These are phyloP conservation scores for Amitus sp. DNA, from an alignment of 2,888 invertebrate species.

Conservation along the genomic window DNA sequence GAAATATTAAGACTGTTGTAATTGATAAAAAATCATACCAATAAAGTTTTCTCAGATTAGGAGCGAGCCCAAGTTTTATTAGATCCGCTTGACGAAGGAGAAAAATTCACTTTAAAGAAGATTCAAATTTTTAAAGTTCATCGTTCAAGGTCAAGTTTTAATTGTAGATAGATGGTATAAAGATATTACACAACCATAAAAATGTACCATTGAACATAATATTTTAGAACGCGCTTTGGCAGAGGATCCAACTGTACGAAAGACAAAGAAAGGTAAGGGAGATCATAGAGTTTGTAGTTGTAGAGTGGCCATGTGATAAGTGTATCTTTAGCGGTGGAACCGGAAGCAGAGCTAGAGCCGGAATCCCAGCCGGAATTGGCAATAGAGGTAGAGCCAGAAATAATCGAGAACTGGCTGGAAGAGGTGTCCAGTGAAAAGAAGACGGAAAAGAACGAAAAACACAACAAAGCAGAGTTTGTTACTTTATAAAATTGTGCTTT, in stretches of 20 bases:
- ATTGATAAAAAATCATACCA: too few relatives aligned
- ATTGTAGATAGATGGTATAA: too few relatives aligned
- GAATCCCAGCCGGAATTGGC: constrained; percentile 34
- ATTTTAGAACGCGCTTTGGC: constrained; percentile 60
- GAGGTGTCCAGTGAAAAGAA: constrained; percentile 45
- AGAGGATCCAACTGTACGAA: constrained; percentile 37
- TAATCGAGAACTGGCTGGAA: constrained; percentile 13
- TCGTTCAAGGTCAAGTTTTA: neutral
- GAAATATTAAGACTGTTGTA: too few relatives aligned
- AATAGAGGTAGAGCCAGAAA: constrained; percentile 28
- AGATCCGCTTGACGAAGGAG: too few relatives aligned
- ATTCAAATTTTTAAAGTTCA: too few relatives aligned
- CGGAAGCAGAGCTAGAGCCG: constrained; percentile 29
- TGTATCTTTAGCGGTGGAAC: constrained; percentile 34
- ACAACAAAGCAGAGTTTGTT: constrained; percentile 33
- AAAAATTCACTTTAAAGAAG: too few relatives aligned
- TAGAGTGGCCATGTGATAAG: constrained; percentile 26
- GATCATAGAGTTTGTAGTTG: constrained; percentile 15
- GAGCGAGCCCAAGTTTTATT: too few relatives aligned
- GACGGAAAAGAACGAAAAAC: constrained; percentile 43
- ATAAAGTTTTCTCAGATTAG: too few relatives aligned
- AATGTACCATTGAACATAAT: neutral
- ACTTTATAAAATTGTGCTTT: too few relatives aligned
- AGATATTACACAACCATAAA: too few relatives aligned
- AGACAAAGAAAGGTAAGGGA: constrained; percentile 46